phyloP scores from a whole-genome alignment of 2,888 invertebrate genomes.

The Limnephilus auricula region DNA sequence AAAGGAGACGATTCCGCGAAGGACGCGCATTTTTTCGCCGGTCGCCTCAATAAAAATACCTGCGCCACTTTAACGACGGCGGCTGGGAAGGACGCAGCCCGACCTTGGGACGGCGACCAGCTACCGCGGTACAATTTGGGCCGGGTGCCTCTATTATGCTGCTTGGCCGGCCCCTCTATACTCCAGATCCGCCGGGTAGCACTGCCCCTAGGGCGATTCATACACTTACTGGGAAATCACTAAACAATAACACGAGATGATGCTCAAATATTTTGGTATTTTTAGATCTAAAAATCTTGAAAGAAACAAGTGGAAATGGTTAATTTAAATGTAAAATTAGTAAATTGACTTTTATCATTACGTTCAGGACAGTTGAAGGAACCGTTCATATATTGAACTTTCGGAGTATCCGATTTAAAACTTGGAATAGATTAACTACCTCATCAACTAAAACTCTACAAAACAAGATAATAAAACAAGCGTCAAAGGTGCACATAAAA shows the following conservation, averaged over 20 bases:
- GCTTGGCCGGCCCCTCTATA: not conserved
- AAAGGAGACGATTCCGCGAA: conserved; percentile 14
- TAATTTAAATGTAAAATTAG: not conserved
- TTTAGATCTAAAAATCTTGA: too few relatives aligned
- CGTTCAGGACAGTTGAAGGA: not conserved
- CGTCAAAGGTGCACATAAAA: not conserved
- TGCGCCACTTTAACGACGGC: not conserved
- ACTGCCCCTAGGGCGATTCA: not conserved
- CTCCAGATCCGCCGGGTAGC: not conserved
- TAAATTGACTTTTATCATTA: not conserved
- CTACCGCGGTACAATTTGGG: not conserved
- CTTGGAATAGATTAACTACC: too few relatives aligned
- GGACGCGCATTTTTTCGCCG: conserved; percentile 12
- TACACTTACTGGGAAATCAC: not conserved
- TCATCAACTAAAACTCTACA: too few relatives aligned
- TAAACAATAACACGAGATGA: not conserved
- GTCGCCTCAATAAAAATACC: conserved; percentile 11
- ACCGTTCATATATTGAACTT: not conserved
- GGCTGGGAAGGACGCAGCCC: conserved; percentile 14
- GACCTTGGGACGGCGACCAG: conserved; percentile 10
- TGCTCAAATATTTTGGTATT: not conserved
- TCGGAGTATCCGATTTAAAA: not conserved
- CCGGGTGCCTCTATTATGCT: not conserved
- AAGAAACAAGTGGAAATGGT: too few relatives aligned
- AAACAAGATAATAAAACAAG: not conserved